Base-by-base conservation (phyloP, 2,113 vertebrate genomes). In the Camarhynchus parvulus region DNA sequence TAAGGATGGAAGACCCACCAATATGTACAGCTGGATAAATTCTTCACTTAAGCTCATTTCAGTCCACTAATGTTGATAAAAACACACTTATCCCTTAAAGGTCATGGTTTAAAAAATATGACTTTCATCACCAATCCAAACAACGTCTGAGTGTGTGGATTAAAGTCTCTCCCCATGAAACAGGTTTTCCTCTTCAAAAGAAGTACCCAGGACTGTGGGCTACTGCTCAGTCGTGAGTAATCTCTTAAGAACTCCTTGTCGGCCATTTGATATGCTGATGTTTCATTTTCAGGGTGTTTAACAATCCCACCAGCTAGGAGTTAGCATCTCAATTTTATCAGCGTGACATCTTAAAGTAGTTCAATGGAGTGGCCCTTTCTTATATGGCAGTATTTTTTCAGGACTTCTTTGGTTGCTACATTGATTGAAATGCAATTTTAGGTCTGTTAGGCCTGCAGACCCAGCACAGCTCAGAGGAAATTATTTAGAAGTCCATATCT, bases 261-360 rank as follows among this genome's bases (percentile, higher is more conserved):
- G 75, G 63, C 47, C 56, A 41, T 81, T 84, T 89, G 39, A 56
- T 59, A 63, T 0, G 0, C 64, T 81, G 42, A 22, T 88, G 64
- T 89, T 94, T 92, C 61, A 52, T 91, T 94, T 91, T 93, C 83
- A 84, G 69, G 52, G 15, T 89, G 22, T 94, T 87, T 44, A 94
- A 83, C 61, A 52, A 28, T 81, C 68, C 68, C 35, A 58, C 21
- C 68, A 69, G 37, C 63, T 92, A 44, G 39, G 66, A 92, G 66
- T 72, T 68, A 91, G 31, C 49, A 69, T 83, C 33, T 78, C 73
- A 33, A 4, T 83, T 87, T 84, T 82, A 64, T n/a, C 52, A 59
- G 23, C 6, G 15, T 13, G 11, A 72, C 66, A 75, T 41, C 52
- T 44, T 44, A 72, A 94, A 78, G 49, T 12, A 0, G 42, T 86